Evolutionary conservation across 1,140 invertebrate genomes (phyloP).

Genomic region (Pissodes strobi): DNA sequence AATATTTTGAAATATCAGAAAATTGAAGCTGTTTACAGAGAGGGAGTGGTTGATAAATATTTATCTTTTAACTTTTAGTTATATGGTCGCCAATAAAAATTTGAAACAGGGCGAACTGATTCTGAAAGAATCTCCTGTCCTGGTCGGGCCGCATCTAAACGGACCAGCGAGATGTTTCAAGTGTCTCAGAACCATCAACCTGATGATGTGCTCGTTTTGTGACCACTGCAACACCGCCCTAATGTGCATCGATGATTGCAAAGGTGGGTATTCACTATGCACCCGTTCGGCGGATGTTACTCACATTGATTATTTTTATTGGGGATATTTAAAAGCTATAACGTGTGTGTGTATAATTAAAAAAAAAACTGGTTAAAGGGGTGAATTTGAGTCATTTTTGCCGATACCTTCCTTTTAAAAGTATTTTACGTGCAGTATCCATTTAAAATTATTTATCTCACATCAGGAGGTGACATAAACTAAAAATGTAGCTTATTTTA

Average conservation of each 20-base stretch:
- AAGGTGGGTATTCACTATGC: slow-evolving; percentile 50
- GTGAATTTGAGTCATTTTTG: too few relatives aligned
- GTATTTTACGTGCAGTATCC: too few relatives aligned
- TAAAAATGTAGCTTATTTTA: too few relatives aligned
- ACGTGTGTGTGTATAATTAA: too few relatives aligned
- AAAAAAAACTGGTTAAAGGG: too few relatives aligned
- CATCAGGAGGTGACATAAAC: too few relatives aligned
- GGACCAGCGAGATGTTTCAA: slow-evolving; percentile 27
- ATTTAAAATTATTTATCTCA: too few relatives aligned
- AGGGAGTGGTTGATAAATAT: too few relatives aligned
- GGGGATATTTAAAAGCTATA: slow-evolving; percentile 59
- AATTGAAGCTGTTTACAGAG: neutral
- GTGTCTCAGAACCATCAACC: slow-evolving; percentile 20
- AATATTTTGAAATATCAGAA: neutral
- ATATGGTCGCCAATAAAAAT: slow-evolving; percentile 72
- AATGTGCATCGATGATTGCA: slow-evolving; percentile 65
- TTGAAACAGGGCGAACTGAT: slow-evolving; percentile 76
- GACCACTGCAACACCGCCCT: slow-evolving; percentile 25
- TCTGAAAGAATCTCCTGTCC: slow-evolving; percentile 70
- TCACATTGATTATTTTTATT: too few relatives aligned
- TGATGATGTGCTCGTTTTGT: slow-evolving; percentile 25
- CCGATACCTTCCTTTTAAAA: too few relatives aligned
- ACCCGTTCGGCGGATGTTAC: slow-evolving; percentile 62
- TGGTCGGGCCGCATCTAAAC: slow-evolving; percentile 68
- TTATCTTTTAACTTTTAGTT: too few relatives aligned